Base-by-base conservation (phyloP, 2,113 vertebrate genomes). In the Hippocampus zosterae region DNA sequence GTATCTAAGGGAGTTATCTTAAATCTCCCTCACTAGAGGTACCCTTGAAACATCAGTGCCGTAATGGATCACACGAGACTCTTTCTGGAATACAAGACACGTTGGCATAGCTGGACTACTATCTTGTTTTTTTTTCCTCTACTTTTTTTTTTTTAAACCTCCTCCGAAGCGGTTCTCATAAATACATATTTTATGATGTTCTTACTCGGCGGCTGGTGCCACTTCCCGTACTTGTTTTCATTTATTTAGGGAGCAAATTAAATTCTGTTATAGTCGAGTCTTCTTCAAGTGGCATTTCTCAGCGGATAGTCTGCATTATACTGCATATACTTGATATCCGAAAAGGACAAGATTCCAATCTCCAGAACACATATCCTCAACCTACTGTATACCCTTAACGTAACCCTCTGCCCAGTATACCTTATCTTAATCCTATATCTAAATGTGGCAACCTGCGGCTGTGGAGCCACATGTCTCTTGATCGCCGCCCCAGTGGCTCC, bases 11-110 rank as follows among this genome's bases (percentile, higher is more conserved):
- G 79, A 83, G 86, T 80, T 82, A 81, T 81, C 72, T 80, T 76
- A 79, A 89, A 86, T 81, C 83, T 81, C 78, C 78, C 75, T 81
- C 79, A 72, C 76, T 85, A 79, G 71, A 72, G 73, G 81, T 86
- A 86, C 81, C 83, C 81, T 88, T 88, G 85, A 89, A 90, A 88
- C 73, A 73, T 85, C 88, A 81, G 83, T 70, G 42, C 76, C 84
- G 68, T 85, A 79, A 85, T 87, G 82, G 84, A 87, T 88, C 83
- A 82, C 73, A 71, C 74, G 27, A 29, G 81, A 61, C 82, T 87
- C 83, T 84, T 85, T 82, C 79, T 88, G 83, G 88, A 88, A 84
- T 87, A 88, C 83, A 84, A 84, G 84, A 84, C 70, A 37, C 84
- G 81, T 75, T 87, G 88, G 87, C 84, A 84, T 56, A 18, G 42